Evolutionary conservation across 2,113 vertebrate genomes (phyloP).

Genomic region (Erpornis zantholeuca): DNA sequence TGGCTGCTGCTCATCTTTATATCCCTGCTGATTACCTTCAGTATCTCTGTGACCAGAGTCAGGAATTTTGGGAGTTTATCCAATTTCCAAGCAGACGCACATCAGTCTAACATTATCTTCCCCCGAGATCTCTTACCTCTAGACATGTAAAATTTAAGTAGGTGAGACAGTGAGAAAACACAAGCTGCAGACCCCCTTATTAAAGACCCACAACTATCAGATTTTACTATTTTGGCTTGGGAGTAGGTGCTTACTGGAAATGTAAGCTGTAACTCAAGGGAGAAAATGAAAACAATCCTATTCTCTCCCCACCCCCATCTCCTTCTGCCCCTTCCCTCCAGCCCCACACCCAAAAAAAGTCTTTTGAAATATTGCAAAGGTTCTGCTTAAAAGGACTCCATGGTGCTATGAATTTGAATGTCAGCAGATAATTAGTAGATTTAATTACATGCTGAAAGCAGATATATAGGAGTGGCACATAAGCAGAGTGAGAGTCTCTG

Average conservation of each 20-base stretch:
- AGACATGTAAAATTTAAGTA: background rate
- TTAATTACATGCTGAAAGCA: background rate
- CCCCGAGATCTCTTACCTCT: background rate
- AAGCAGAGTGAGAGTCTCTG: background rate
- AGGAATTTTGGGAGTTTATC: background rate
- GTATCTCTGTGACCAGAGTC: background rate
- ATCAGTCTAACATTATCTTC: background rate
- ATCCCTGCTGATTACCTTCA: background rate
- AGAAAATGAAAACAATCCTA: background rate
- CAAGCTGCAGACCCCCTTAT: background rate
- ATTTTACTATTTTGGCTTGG: background rate
- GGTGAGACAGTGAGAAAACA: background rate
- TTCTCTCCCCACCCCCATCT: background rate
- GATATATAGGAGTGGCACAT: background rate
- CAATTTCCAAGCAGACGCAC: background rate
- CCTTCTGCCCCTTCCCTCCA: fast-evolving
- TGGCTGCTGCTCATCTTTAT: background rate
- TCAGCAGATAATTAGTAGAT: background rate
- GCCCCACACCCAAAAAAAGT: background rate
- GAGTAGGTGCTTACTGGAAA: background rate
- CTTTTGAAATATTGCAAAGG: background rate
- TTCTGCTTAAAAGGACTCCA: background rate
- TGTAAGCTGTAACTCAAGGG: background rate
- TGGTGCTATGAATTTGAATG: background rate
- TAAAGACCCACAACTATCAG: background rate